Evolutionary conservation across 2,797 vertebrate genomes (phyloP).

Genomic region (Typhlichthys subterraneus): DNA sequence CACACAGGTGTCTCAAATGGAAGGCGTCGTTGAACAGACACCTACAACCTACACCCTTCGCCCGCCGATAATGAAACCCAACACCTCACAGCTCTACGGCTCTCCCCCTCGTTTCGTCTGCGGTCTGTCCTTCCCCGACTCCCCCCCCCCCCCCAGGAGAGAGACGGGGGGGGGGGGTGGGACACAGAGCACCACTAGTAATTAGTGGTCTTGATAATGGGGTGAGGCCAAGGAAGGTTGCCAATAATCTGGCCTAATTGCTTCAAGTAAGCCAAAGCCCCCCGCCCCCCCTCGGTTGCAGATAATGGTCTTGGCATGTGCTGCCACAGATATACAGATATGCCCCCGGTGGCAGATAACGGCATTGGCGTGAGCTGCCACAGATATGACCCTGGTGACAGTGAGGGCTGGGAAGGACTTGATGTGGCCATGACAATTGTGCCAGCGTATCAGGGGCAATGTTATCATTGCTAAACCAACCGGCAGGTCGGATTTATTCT

Average conservation of each 20-base stretch:
- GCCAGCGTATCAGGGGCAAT: no score
- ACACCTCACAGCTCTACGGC: slow-evolving; percentile 5
- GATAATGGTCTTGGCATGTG: slow-evolving; percentile 74
- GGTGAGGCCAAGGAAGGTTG: slow-evolving; percentile 77
- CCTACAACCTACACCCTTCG: slow-evolving; percentile 2
- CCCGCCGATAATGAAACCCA: slow-evolving; percentile 21
- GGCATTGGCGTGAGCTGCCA: slow-evolving; percentile 53
- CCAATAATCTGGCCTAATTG: slow-evolving; percentile 81
- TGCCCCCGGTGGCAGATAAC: neutral
- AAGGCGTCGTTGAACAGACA: slow-evolving; percentile 16
- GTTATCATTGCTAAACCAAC: no score
- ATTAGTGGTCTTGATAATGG: slow-evolving; percentile 84
- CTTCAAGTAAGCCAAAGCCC: slow-evolving; percentile 73
- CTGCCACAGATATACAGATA: slow-evolving; percentile 57
- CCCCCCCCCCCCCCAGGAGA: neutral
- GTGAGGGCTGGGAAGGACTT: no score
- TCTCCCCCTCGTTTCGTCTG: neutral
- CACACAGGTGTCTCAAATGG: slow-evolving; percentile 16
- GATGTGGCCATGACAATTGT: no score
- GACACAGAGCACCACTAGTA: slow-evolving; percentile 69
- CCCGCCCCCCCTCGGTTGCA: slow-evolving; percentile 38
- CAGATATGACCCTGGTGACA: no score
- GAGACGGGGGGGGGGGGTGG: slow-evolving; percentile 5
- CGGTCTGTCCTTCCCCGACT: neutral
- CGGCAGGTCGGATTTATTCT: no score